These are phyloP conservation scores for Piaya cayana DNA, from an alignment of 2,113 vertebrate genomes.

Conservation along the genomic window DNA sequence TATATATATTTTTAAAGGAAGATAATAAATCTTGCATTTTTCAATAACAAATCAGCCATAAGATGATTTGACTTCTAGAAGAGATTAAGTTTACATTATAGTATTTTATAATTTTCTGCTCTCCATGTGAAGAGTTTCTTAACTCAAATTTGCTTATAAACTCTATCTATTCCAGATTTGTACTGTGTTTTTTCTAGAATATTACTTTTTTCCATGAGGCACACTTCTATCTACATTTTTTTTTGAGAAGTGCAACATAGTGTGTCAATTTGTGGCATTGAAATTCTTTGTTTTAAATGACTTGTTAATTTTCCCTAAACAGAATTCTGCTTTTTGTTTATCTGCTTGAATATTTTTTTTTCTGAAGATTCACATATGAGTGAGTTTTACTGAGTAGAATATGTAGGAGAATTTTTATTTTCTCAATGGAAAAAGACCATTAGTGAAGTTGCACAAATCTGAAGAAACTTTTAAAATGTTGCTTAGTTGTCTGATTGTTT, in stretches of 20 bases:
- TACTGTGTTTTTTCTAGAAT: neutral
- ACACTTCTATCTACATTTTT: neutral
- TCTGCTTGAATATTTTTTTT: neutral
- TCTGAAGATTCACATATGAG: neutral
- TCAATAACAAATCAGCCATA: neutral
- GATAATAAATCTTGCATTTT: neutral
- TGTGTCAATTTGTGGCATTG: neutral
- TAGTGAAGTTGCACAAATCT: neutral
- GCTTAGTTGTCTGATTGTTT: neutral
- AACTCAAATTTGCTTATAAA: neutral
- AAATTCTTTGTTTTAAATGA: neutral
- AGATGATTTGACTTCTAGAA: neutral
- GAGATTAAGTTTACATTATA: neutral
- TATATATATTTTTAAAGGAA: accelerated
- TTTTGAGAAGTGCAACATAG: neutral
- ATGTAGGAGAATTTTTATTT: neutral
- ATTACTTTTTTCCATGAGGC: neutral
- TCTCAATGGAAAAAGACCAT: neutral
- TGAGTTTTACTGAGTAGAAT: neutral
- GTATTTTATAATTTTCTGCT: neutral
- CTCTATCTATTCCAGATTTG: neutral
- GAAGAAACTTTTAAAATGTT: neutral
- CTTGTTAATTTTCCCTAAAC: neutral
- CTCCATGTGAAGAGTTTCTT: neutral
- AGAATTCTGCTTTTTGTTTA: neutral